Percentiles rank a stretch among this genome's conserved stretches.
phyloP scores from a whole-genome alignment of 2,888 invertebrate genomes.

The Pandemis corylana region DNA sequence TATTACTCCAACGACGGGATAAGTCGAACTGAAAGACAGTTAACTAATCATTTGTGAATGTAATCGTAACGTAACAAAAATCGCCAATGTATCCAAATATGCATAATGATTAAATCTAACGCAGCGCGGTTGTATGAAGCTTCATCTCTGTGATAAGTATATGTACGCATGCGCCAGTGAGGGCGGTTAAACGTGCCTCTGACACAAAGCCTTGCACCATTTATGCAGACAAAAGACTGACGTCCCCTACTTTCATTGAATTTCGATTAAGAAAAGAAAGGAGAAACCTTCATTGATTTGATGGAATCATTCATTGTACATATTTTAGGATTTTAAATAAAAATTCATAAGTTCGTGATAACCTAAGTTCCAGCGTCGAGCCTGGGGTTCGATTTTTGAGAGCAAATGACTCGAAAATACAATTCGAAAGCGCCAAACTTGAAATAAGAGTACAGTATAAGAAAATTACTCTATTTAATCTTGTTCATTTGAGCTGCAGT shows the following conservation, averaged over 20 bases:
- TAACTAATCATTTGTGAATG: too few relatives aligned
- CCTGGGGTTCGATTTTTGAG: too few relatives aligned
- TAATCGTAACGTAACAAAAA: too few relatives aligned
- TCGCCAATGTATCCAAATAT: too few relatives aligned
- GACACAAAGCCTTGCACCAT: conserved; percentile 34
- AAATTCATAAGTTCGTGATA: neutral
- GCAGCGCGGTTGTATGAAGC: neutral
- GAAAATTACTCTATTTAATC: too few relatives aligned
- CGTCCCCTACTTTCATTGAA: conserved; percentile 3
- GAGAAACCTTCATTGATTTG: conserved; percentile 10
- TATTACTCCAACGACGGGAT: too few relatives aligned
- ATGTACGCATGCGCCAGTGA: neutral
- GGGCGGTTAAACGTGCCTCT: conserved; percentile 16
- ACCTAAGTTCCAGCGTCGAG: neutral
- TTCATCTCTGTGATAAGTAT: neutral
- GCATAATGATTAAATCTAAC: too few relatives aligned
- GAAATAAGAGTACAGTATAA: too few relatives aligned
- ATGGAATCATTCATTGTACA: neutral
- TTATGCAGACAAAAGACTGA: conserved; percentile 35
- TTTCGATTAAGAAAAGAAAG: conserved; percentile 26
- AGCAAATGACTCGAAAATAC: too few relatives aligned
- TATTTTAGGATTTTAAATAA: neutral
- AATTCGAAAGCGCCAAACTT: too few relatives aligned
- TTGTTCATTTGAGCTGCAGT: too few relatives aligned
- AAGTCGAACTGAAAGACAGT: too few relatives aligned